A percentile compares a stretch with the other conserved stretches of the same genome.
phyloP scores from a whole-genome alignment of 2,888 invertebrate species.

The Hypercompe scribonia region DNA sequence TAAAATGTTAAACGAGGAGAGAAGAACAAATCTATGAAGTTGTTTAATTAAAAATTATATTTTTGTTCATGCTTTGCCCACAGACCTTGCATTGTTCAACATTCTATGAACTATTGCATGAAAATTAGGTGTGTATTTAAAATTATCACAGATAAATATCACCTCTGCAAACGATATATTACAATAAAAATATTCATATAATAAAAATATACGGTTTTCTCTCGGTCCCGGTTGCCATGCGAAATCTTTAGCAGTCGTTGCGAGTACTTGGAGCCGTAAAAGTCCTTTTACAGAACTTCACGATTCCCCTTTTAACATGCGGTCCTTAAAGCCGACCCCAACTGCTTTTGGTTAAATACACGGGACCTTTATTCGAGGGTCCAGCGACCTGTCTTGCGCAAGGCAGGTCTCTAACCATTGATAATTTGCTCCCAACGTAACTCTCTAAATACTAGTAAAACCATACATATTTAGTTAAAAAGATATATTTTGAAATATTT shows the following conservation, averaged over 20 bases:
- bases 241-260: too few relatives aligned
- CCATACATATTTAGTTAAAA: background rate
- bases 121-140: conserved; percentile 46
- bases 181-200: background rate
- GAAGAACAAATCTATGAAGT: background rate
- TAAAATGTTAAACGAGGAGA: background rate
- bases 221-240: too few relatives aligned
- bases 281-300: too few relatives aligned
- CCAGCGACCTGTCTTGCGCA: background rate
- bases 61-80: background rate
- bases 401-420: background rate
- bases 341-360: background rate
- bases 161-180: conserved; percentile 62
- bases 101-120: background rate
- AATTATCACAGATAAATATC: conserved; percentile 78
- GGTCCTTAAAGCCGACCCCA: too few relatives aligned
- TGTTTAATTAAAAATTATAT: background rate
- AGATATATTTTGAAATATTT: background rate
- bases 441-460: background rate
- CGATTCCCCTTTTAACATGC: too few relatives aligned
- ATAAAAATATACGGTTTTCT: too few relatives aligned
- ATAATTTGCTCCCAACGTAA: background rate
- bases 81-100: background rate
- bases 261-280: too few relatives aligned
- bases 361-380: background rate